Conservation (phyloP, 2,888 invertebrate species). For the Eubasilissa splendida region DNA sequence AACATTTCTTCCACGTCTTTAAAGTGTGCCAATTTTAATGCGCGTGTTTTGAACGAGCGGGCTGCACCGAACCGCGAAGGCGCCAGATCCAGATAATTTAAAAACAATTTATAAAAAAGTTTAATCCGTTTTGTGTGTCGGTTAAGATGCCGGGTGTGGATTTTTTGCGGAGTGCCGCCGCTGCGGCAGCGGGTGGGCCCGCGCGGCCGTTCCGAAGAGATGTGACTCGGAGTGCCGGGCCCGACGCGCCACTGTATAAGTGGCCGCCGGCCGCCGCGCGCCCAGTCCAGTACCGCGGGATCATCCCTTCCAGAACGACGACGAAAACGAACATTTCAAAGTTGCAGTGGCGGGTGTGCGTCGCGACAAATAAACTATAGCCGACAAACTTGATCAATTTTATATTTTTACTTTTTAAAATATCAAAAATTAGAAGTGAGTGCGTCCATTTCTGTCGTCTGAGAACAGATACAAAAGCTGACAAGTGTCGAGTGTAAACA, state of each 20-base stretch:
- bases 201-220: conserved; percentile 23
- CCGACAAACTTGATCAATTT: conserved; percentile 28
- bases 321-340: conserved; percentile 28
- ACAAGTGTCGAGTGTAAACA: conserved; percentile 17
- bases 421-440: conserved; percentile 13
- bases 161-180: neutral
- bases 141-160: neutral
- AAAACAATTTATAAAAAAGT: neutral
- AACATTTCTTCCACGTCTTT: neutral
- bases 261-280: conserved; percentile 43
- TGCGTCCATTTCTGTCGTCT: conserved; percentile 3
- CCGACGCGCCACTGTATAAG: conserved; percentile 35
- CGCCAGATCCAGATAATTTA: neutral
- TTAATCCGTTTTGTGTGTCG: neutral
- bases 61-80: neutral
- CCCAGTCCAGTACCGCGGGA: conserved; percentile 5
- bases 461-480: conserved; percentile 15
- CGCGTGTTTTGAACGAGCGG: conserved; percentile 21
- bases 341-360: conserved; percentile 32
- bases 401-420: conserved; percentile 29
- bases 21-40: conserved; percentile 14
- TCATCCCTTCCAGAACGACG: neutral
- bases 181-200: neutral
- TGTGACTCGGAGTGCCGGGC: neutral
- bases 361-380: conserved; percentile 9